Base-by-base conservation (phyloP, 2,888 invertebrate species). In the Agrotis clavis region DNA sequence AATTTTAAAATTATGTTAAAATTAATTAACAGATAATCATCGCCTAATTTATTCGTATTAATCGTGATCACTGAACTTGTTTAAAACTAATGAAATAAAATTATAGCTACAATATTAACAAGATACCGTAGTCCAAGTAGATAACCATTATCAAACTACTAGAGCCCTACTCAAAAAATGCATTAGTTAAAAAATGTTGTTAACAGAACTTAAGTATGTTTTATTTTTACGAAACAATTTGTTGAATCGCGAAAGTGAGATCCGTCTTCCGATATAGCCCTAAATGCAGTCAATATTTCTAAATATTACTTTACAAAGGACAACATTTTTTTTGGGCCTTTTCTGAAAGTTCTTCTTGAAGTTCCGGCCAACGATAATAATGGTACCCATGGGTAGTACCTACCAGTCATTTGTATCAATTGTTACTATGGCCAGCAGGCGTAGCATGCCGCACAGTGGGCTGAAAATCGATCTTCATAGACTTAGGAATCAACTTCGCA, bases 1-100 rank as follows among this genome's bases (percentile, higher is more conserved):
- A 21, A 13, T 57, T 74, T 47, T 4, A 51, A 59, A 57, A 13
- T 16, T 74, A 21, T 50, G 67, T 77, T 75, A 47, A 75, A 57
- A 51, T 77, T 75, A 81, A 77, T 81, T 50, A 63, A 45, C 18
- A 50, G 76, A 81, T 81, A 54, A 25, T 13, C 25, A 67, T 67
- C 45, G 13, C 18, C n/a, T 25, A 48, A 81, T 75, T 54, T 60
- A 54, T 45, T 74, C 18, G 54, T n/a, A 14, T 25, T 79, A 50
- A 80, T 74, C 67, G 53, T 19, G 61, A 76, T 75, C 35, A 47
- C 18, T 66, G 14, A 60, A 66, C 25, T 74, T 65, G 48, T 69
- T 45, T 30, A 48, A 62, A 62, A 35, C 5, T 41, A 41, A 35
- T 77, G 25, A n/a, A 47, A 25, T 77, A 25, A n/a, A 47, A 74